Evolutionary conservation across 2,888 invertebrate genomes (phyloP).

Genomic region (Lasioglossum calceatum): DNA sequence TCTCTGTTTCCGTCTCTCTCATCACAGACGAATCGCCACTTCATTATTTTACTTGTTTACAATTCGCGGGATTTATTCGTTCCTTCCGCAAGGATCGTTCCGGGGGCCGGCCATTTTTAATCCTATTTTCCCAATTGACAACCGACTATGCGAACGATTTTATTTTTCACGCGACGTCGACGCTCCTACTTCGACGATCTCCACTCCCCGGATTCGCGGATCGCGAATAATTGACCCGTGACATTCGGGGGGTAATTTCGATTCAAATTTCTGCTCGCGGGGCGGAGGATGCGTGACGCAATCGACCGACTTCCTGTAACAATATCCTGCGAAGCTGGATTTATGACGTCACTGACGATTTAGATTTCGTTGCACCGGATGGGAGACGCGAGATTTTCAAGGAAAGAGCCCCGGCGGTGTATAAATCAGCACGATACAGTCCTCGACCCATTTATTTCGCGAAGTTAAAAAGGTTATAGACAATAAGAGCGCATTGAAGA

Average conservation of each 20-base stretch:
- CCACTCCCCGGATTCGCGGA: neutral
- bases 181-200: constrained; percentile 11
- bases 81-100: constrained; percentile 16
- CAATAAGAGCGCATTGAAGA: constrained; percentile 35
- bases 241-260: constrained; percentile 28
- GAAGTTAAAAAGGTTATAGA: constrained; percentile 46
- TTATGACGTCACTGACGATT: constrained; percentile 55
- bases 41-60: constrained; percentile 35
- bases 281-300: constrained; percentile 50
- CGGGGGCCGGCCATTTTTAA: constrained; percentile 16
- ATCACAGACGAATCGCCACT: constrained; percentile 11
- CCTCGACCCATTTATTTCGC: constrained; percentile 60
- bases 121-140: constrained; percentile 34
- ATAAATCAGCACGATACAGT: constrained; percentile 55
- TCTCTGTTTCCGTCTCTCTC: neutral
- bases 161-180: constrained; percentile 29
- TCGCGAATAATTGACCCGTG: constrained; percentile 39
- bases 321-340: constrained; percentile 48
- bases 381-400: constrained; percentile 46
- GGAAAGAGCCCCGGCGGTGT: constrained; percentile 49
- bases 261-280: constrained; percentile 23
- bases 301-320: constrained; percentile 63
- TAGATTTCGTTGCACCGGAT: constrained; percentile 58
- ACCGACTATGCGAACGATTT: constrained; percentile 7
- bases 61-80: constrained; percentile 29